Conservation (phyloP, 2,113 vertebrate species). For the Antechinus stuartii region DNA sequence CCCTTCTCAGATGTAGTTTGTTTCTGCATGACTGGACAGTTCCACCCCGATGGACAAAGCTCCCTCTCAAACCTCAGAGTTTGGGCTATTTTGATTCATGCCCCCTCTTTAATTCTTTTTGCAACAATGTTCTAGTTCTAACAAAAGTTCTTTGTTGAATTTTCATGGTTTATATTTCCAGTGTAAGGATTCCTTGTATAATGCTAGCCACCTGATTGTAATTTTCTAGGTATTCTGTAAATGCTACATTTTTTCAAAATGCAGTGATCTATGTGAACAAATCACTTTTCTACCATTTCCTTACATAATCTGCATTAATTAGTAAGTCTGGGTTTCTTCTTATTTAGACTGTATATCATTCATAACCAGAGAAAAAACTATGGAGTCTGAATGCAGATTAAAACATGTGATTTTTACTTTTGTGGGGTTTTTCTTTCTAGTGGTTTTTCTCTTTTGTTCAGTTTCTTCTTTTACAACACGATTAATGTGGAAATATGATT, state of each 20-base stretch:
- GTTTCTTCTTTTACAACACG: too few relatives aligned
- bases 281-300: not conserved
- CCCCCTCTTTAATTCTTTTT: not conserved
- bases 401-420: too few relatives aligned
- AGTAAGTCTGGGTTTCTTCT: not conserved
- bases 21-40: not conserved
- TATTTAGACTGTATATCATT: too few relatives aligned
- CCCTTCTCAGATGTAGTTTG: not conserved
- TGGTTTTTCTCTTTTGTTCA: too few relatives aligned
- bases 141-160: not conserved
- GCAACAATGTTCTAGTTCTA: not conserved
- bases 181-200: not conserved
- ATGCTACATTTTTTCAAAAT: not conserved
- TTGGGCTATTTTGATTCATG: not conserved
- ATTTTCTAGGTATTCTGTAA: not conserved
- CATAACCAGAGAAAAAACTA: too few relatives aligned
- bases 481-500: too few relatives aligned
- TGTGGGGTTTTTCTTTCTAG: too few relatives aligned
- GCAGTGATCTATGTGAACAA: not conserved
- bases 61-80: not conserved
- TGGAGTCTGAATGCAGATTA: too few relatives aligned
- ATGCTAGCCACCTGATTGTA: not conserved
- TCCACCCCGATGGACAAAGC: not conserved
- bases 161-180: not conserved
- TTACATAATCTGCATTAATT: not conserved